A percentile compares a stretch with the other conserved stretches of the same genome.
These are phyloP conservation scores for Rhynchonema sp. DNA, from an alignment of 2,888 invertebrate genomes.

Conservation along the genomic window DNA sequence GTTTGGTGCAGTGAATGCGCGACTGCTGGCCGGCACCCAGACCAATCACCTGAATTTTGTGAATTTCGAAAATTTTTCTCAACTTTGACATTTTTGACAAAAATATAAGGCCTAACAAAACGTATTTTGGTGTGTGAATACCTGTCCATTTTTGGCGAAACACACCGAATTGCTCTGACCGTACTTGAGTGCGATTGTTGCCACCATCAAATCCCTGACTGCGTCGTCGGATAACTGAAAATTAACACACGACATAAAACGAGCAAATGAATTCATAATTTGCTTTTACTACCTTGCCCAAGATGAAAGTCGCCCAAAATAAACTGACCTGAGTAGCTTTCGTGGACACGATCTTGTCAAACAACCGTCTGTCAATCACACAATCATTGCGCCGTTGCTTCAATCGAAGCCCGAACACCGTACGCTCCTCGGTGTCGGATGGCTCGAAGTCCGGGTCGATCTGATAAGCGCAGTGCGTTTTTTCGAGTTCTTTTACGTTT, in stretches of 20 bases:
- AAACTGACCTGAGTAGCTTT: no score
- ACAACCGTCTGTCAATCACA: conserved; percentile 52
- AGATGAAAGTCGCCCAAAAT: no score
- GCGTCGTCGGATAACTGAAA: conserved; percentile 49
- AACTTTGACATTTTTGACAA: neutral
- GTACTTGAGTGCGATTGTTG: conserved; percentile 85
- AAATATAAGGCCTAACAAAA: no score
- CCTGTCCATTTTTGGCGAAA: conserved; percentile 66
- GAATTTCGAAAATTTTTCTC: neutral
- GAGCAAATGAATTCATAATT: no score
- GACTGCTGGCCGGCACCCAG: conserved; percentile 99
- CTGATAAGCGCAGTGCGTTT: conserved; percentile 37
- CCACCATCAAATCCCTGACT: conserved; percentile 71
- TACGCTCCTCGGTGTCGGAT: conserved; percentile 54
- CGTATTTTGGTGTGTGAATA: conserved; percentile 10
- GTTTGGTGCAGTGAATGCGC: conserved; percentile 84
- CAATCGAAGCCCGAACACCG: conserved; percentile 60
- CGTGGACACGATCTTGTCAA: conserved; percentile 53
- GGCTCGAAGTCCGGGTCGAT: conserved; percentile 74
- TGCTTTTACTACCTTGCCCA: no score
- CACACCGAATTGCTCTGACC: conserved; percentile 97
- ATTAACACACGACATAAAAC: neutral
- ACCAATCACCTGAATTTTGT: conserved; percentile 53
- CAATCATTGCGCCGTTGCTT: conserved; percentile 77
- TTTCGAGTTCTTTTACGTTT: no score